These are phyloP conservation scores for Agrochola litura DNA, from an alignment of 2,888 invertebrate genomes.

Conservation along the genomic window DNA sequence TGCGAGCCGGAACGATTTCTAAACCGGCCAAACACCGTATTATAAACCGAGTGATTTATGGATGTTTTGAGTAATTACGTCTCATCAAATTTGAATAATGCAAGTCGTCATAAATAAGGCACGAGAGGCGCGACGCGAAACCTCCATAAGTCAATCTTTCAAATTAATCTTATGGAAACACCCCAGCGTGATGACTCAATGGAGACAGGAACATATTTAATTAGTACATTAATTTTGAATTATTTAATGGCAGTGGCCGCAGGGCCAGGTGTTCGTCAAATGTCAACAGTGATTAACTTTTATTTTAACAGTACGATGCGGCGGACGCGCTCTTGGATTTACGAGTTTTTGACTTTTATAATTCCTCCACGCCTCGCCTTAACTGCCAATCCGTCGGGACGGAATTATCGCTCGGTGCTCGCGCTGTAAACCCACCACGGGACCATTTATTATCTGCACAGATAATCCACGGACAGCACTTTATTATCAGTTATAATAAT, in stretches of 20 bases:
- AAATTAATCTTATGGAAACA: constrained; percentile 86
- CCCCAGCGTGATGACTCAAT: constrained; percentile 86
- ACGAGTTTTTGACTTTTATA: constrained; percentile 89
- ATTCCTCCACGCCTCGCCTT: constrained; percentile 86
- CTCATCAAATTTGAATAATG: constrained; percentile 90
- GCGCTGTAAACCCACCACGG: constrained; percentile 83
- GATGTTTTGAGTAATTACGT: constrained; percentile 89
- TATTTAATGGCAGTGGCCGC: constrained; percentile 82
- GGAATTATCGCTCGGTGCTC: constrained; percentile 85
- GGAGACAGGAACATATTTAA: constrained; percentile 87
- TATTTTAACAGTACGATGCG: constrained; percentile 80
- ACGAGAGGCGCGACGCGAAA: constrained; percentile 81
- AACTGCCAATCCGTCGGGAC: constrained; percentile 83
- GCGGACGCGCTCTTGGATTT: constrained; percentile 78
- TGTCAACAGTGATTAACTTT: constrained; percentile 89
- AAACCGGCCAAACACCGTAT: constrained; percentile 83
- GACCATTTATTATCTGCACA: constrained; percentile 87
- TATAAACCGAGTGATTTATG: constrained; percentile 88
- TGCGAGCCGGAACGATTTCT: constrained; percentile 77
- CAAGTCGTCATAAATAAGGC: constrained; percentile 86
- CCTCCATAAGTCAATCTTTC: constrained; percentile 87
- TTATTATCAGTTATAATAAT: constrained; percentile 90
- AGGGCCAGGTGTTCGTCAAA: constrained; percentile 88
- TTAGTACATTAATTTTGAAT: constrained; percentile 89
- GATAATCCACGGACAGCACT: constrained; percentile 89